Evolutionary conservation across 2,113 vertebrate genomes (phyloP), one percentile per base, ranked within the genome.

Genomic region (Spermophilus dauricus): DNA sequence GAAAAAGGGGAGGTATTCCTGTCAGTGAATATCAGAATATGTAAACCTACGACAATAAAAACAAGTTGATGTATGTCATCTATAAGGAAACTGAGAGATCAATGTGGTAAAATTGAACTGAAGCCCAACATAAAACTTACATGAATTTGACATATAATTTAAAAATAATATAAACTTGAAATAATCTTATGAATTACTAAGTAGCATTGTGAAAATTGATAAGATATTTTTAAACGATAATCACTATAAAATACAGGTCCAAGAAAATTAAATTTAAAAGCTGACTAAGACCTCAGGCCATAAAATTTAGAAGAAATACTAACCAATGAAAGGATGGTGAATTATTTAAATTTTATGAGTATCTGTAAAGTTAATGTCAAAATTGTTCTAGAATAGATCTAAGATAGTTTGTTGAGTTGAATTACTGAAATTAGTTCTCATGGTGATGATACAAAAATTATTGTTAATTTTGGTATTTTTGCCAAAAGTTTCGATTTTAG

Each of bases 341-440:
- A 14, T 65, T 5, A 32, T 67, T 89, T 58, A 58, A 82, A 58
- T 81, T 56, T 94, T 86, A 16, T 58, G 0, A 81, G 6, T 48
- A 73, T 65, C 32, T 72, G 20, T 58, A 48, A 67, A 89, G 81
- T 39, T 81, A 80, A 30, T 81, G 39, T 17, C 22, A 56, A 88
- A 78, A 76, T 17, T 63, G 76, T 26, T 76, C 30, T 0, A 18
- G 22, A 83, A 70, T 12, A 51, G 4, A n/a, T 69, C 37, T 81
- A 89, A 67, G 69, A 61, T 39, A 78, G 67, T 76, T 34, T 67
- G 8, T 58, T 53, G 2, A 67, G 32, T 18, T 92, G 8, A 56
- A 85, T 85, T 95, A 39, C 37, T 81, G 10, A 75, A 58, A 93
- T 95, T 89, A 86, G 39, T 93, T 81, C 4, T 85, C 28, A 76